These are phyloP conservation scores for Lophius americanus DNA, from an alignment of 2,797 vertebrate genomes.

Conservation along the genomic window DNA sequence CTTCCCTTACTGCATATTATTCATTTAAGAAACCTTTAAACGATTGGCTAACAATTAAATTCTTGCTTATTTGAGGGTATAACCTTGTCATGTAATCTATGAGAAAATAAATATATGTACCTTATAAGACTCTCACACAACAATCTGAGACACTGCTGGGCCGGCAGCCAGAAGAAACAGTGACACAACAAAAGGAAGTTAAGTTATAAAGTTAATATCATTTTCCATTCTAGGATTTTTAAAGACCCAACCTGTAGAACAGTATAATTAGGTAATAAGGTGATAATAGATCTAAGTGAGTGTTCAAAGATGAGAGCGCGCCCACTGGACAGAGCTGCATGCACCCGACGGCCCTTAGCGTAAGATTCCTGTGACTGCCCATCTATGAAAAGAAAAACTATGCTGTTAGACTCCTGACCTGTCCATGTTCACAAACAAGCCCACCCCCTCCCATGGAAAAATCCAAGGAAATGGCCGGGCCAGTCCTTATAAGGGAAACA, in stretches of 20 bases:
- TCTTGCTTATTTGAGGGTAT: constrained; percentile 19
- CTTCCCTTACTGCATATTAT: constrained; percentile 13
- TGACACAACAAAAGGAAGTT: constrained; percentile 5
- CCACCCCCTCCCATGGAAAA: constrained; percentile 79
- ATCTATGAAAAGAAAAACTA: constrained; percentile 64
- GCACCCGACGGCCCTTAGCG: constrained; percentile 33
- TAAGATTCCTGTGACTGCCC: constrained; percentile 59
- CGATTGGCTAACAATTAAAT: constrained; percentile 23
- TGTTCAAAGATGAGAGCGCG: constrained; percentile 20
- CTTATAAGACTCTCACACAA: constrained; percentile 7
- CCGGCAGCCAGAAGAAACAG: not conserved
- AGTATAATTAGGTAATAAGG: constrained; percentile 4
- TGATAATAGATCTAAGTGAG: constrained; percentile 6
- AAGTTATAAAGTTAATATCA: not conserved
- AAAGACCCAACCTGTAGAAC: constrained; percentile 20
- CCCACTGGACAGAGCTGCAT: constrained; percentile 26
- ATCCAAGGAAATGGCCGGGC: constrained; percentile 86
- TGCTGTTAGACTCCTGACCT: constrained; percentile 73
- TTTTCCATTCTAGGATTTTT: not conserved
- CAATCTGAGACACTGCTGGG: constrained; percentile 8
- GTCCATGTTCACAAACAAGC: constrained; percentile 78
- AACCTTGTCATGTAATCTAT: constrained; percentile 7
- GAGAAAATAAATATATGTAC: constrained; percentile 19
- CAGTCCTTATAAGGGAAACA: constrained; percentile 89
- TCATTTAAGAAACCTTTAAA: constrained; percentile 16